Evolutionary conservation across 1,140 invertebrate genomes (phyloP).

Genomic region (Parapsyche elsis): DNA sequence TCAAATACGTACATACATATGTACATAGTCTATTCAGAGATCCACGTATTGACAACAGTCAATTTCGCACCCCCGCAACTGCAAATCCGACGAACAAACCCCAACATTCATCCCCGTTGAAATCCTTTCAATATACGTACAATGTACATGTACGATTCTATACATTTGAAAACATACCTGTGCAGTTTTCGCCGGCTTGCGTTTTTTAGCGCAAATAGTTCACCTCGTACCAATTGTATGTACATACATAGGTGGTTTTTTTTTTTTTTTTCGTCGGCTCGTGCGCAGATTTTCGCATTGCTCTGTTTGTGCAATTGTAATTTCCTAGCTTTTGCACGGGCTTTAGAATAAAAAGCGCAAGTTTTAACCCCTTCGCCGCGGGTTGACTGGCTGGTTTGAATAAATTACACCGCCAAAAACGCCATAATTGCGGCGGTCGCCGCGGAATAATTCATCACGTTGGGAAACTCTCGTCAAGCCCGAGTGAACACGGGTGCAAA

Average conservation of each 20-base stretch:
- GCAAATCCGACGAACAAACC: neutral
- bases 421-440: conserved; percentile 15
- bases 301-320: too few species aligned
- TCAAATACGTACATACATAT: too few species aligned
- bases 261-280: too few species aligned
- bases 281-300: too few species aligned
- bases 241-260: too few species aligned
- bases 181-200: neutral
- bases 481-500: too few species aligned
- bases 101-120: too few species aligned
- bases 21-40: too few species aligned
- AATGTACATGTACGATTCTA: neutral
- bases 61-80: conserved; percentile 9
- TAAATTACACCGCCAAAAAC: conserved; percentile 22
- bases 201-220: too few species aligned
- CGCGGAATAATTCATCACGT: conserved; percentile 5
- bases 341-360: neutral
- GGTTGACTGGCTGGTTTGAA: neutral
- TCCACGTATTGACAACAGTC: conserved; percentile 1
- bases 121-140: neutral
- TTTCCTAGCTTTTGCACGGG: neutral
- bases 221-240: too few species aligned
- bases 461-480: neutral
- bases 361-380: conserved; percentile 13
- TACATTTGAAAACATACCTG: too few species aligned